Base-by-base conservation (phyloP, 2,797 vertebrate species). In the Hydrolagus colliei region DNA sequence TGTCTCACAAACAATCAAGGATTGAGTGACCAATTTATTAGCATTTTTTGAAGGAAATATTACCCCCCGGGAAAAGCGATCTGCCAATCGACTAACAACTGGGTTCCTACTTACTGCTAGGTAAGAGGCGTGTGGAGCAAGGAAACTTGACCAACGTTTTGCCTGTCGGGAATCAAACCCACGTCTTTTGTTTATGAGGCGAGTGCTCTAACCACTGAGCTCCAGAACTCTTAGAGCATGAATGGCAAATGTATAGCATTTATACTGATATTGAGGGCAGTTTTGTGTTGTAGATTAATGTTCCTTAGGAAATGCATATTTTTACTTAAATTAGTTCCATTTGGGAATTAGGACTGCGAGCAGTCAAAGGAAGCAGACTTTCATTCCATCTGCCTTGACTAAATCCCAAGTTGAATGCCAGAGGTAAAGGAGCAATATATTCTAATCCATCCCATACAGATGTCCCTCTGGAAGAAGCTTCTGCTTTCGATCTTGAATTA, bases 271-370 rank as follows among this genome's bases (percentile, higher is more conserved):
- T 59, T 59, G 74, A 10, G 41, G 41, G 32, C 9, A 20, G 13
- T 77, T 52, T 77, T 77, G 75, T 61, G 9, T 20, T 77, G 75
- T 61, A 41, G 75, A 77, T 77, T 77, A 59, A 77, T 9, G 41
- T n/a, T 52, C 14, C 59, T 52, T n/a, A 59, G 75, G 59, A 61
- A 77, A 16, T 5, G 32, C 10, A 41, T 77, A 20, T 59, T 1
- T 77, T 61, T 61, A n/a, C n/a, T 61, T 61, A 77, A 77, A 61
- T 11, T 52, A 52, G 1, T 52, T 52, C 41, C 41, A 52, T 52
- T 11, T n/a, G 12, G 52, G 20, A n/a, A 20, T 9, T 59, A 8
- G 41, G 52, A 52, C 10, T 61, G 9, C 11, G 52, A 77, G n/a
- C 75, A 3, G 41, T 59, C 41, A 76, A 9, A 76, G 35, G 18